A percentile compares a stretch with the other conserved stretches of the same genome.
phyloP scores from a whole-genome alignment of 2,113 vertebrate genomes.

The Prunella fulvescens region DNA sequence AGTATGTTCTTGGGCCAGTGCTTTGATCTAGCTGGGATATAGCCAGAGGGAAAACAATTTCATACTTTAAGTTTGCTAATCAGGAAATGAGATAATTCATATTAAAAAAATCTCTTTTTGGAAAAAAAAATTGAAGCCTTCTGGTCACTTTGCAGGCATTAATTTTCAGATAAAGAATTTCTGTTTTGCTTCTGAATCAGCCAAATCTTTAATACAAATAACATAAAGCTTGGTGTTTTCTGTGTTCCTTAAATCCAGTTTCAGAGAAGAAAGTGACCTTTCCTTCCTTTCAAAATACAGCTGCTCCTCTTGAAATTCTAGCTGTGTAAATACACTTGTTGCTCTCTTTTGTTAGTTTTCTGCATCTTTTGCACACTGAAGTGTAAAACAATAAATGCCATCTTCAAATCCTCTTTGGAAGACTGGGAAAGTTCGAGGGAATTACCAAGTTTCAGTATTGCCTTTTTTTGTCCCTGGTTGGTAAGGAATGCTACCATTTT shows the following conservation, averaged over 20 bases:
- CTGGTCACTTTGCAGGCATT: neutral
- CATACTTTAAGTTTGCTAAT: constrained; percentile 17
- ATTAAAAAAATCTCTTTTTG: neutral
- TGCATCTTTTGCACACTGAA: neutral
- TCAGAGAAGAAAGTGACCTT: neutral
- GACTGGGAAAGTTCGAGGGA: neutral
- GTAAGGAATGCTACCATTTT: neutral
- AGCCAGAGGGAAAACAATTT: constrained; percentile 5
- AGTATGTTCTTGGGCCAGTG: constrained; percentile 9
- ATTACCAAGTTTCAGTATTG: neutral
- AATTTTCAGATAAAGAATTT: constrained; percentile 23
- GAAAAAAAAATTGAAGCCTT: neutral
- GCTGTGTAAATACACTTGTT: neutral
- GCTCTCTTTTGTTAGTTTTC: neutral
- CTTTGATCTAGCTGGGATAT: constrained; percentile 14
- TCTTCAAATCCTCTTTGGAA: neutral
- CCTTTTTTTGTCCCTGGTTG: neutral
- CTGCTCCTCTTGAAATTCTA: neutral
- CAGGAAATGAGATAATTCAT: constrained; percentile 22
- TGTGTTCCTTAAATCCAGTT: neutral
- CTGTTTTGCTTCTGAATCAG: neutral
- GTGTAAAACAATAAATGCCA: neutral
- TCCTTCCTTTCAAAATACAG: neutral
- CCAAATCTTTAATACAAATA: neutral
- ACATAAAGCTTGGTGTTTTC: neutral